Conservation (phyloP, 2,113 vertebrate genomes). For the Rhineura floridana region DNA sequence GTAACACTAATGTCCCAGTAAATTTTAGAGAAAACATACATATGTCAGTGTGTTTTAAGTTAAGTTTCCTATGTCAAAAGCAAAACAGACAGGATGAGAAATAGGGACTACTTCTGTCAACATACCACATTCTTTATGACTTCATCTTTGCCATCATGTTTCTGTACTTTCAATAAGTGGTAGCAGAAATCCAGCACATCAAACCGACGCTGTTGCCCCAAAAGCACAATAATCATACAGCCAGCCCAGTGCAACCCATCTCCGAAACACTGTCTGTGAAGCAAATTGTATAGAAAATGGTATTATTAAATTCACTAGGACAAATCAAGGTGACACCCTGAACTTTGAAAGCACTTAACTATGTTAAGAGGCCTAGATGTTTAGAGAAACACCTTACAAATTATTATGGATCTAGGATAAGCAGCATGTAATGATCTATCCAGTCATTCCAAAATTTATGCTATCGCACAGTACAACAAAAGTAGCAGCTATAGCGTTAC, state of each 20-base stretch:
- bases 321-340: not conserved
- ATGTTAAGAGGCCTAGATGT: not conserved
- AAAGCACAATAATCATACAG: conserved; percentile 88
- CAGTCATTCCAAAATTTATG: not conserved
- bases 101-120: not conserved
- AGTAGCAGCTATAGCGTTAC: not conserved
- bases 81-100: not conserved
- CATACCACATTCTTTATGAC: conserved; percentile 91
- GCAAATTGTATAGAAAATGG: not conserved
- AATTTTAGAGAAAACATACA: not conserved
- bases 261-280: conserved; percentile 85
- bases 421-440: not conserved
- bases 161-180: conserved; percentile 89
- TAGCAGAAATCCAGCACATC: conserved; percentile 91
- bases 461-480: not conserved
- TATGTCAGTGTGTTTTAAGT: not conserved
- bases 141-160: conserved; percentile 89
- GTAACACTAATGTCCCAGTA: not conserved
- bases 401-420: not conserved
- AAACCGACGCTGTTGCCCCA: conserved; percentile 88
- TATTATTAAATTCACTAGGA: not conserved
- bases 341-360: fast-evolving
- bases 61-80: not conserved
- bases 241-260: conserved; percentile 91
- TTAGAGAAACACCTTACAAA: not conserved